phyloP scores from a whole-genome alignment of 2,113 vertebrate genomes.

The Canis aureus region DNA sequence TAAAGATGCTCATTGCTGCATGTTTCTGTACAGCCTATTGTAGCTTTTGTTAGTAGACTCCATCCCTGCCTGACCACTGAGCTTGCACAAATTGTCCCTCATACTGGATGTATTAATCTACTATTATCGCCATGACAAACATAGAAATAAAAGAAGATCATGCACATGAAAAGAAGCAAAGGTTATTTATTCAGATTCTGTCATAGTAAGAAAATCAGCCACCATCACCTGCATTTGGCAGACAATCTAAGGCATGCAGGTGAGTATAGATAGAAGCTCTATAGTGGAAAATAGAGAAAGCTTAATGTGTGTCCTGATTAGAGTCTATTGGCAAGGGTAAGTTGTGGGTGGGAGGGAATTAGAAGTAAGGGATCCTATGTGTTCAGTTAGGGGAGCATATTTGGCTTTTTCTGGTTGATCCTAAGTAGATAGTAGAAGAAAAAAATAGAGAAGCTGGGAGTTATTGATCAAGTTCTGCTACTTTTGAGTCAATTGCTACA shows the following conservation, averaged over 20 bases:
- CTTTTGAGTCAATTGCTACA: background rate
- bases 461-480: background rate
- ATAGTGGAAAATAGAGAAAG: background rate
- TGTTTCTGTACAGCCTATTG: background rate
- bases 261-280: background rate
- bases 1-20: background rate
- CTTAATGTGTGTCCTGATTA: background rate
- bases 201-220: background rate
- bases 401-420: background rate
- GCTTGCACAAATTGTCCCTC: background rate
- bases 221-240: background rate
- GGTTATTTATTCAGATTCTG: background rate
- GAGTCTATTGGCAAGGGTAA: background rate
- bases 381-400: background rate
- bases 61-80: background rate
- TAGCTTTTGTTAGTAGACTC: background rate
- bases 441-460: background rate
- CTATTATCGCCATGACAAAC: background rate
- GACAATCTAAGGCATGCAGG: background rate
- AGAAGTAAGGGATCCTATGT: background rate
- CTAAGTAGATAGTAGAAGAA: rapidly evolving
- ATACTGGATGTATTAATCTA: background rate
- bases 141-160: background rate
- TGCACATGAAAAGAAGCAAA: background rate
- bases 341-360: background rate